A percentile compares a stretch with the other conserved stretches of the same genome.
phyloP scores from a whole-genome alignment of 64 coral and sea anemone genomes.

The Stichodactyla helianthus region DNA sequence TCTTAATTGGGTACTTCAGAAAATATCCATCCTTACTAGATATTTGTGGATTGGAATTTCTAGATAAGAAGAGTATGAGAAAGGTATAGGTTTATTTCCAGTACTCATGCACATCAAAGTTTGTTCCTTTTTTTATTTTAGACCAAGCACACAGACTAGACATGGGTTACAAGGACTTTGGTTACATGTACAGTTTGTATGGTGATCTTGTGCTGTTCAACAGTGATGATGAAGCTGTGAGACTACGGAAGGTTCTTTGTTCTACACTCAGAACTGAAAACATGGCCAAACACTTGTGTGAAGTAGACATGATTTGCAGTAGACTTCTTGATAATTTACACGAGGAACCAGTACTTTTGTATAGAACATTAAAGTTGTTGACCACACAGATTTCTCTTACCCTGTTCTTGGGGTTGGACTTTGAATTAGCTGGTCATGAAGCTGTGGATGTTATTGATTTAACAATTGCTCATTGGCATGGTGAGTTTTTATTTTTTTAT shows the following conservation, averaged over 20 bases:
- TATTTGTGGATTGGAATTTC: no score
- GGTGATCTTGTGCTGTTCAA: slow-evolving; percentile 88
- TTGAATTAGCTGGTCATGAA: slow-evolving; percentile 64
- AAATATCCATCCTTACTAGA: no score
- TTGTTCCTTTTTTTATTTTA: slow-evolving; percentile 8
- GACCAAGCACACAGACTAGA: slow-evolving; percentile 64
- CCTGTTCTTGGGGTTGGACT: slow-evolving; percentile 86
- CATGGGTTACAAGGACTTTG: slow-evolving; percentile 99
- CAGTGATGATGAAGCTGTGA: slow-evolving; percentile 74
- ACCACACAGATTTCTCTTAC: slow-evolving; percentile 82
- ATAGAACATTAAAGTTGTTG: slow-evolving; percentile 68
- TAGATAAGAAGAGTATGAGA: no score
- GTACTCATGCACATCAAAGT: no score
- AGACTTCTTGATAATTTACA: slow-evolving; percentile 56
- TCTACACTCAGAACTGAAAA: slow-evolving; percentile 74
- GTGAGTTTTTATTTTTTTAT: slow-evolving; percentile 18
- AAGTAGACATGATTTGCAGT: slow-evolving; percentile 72
- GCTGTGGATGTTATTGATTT: slow-evolving; percentile 68
- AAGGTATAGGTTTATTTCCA: no score
- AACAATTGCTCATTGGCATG: slow-evolving; percentile 95
- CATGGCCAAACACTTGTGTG: slow-evolving; percentile 54
- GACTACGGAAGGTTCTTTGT: slow-evolving; percentile 69
- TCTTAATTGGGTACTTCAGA: no score
- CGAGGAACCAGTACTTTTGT: slow-evolving; percentile 40
- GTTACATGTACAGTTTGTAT: slow-evolving; percentile 95